These are phyloP conservation scores for Hyaena hyaena DNA, from an alignment of 2,113 vertebrate species.

Conservation along the genomic window DNA sequence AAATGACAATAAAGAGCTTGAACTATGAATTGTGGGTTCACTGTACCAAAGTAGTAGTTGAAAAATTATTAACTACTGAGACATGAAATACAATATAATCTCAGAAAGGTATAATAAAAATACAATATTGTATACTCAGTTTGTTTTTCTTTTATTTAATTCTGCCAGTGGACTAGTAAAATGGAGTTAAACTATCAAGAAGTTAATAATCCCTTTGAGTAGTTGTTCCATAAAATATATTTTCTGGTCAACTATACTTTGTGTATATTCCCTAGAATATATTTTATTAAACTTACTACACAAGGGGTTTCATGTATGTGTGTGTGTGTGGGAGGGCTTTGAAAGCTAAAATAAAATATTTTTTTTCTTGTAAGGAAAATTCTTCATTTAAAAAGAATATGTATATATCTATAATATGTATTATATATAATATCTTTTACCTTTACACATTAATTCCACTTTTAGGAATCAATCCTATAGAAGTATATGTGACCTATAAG, in stretches of 20 bases:
- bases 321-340: background rate
- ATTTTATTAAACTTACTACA: background rate
- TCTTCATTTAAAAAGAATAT: background rate
- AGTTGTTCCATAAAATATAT: background rate
- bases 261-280: background rate
- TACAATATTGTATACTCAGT: background rate
- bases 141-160: constrained; percentile 15
- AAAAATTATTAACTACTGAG: background rate
- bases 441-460: background rate
- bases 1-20: constrained; percentile 4
- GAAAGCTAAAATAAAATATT: background rate
- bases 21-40: background rate
- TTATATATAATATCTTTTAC: background rate
- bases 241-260: background rate
- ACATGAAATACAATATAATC: background rate
- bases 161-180: background rate
- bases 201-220: background rate
- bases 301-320: background rate
- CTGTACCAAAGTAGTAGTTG: background rate
- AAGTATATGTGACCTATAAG: background rate
- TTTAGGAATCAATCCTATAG: background rate
- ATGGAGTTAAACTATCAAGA: background rate
- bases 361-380: background rate
- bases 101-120: background rate
- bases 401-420: background rate